These are phyloP conservation scores for Sebastes umbrosus DNA, from an alignment of 2,797 vertebrate species.

Conservation along the genomic window DNA sequence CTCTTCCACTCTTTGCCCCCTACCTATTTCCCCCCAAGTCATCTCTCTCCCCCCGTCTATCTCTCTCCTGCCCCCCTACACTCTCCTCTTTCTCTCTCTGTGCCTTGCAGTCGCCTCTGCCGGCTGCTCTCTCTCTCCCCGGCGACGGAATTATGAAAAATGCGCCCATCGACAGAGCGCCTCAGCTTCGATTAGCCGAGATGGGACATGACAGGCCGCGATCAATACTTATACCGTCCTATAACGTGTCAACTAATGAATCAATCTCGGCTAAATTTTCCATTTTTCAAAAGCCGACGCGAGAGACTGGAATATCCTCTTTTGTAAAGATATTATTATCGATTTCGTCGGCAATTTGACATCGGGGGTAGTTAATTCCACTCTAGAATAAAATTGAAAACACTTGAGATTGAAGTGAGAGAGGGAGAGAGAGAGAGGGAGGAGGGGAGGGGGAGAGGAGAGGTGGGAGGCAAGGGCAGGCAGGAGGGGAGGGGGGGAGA, in stretches of 20 bases:
- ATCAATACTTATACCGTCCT: constrained; percentile 99
- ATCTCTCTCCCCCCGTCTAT: constrained; percentile 74
- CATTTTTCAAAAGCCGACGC: constrained; percentile 99
- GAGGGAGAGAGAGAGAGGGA: constrained; percentile 74
- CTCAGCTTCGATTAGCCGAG: constrained; percentile 99
- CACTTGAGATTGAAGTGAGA: constrained; percentile 97
- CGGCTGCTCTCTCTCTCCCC: constrained; percentile 83
- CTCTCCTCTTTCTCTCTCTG: constrained; percentile 83
- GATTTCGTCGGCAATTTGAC: constrained; percentile 99
- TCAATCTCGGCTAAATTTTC: constrained; percentile 99
- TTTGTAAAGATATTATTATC: constrained; percentile 99
- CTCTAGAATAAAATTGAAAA: constrained; percentile 99
- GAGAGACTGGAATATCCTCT: constrained; percentile 99
- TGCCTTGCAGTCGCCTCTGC: constrained; percentile 89
- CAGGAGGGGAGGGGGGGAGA: constrained; percentile 82
- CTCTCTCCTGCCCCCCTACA: constrained; percentile 73
- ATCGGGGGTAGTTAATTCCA: constrained; percentile 99
- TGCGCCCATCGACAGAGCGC: constrained; percentile 98
- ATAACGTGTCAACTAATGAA: constrained; percentile 99
- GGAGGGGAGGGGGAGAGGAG: constrained; percentile 5
- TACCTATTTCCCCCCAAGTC: constrained; percentile 79
- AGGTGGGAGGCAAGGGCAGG: constrained; percentile 74
- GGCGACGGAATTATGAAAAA: constrained; percentile 99
- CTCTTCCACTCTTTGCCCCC: constrained; percentile 84
- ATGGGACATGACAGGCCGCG: constrained; percentile 99